Conservation (phyloP, 2,797 vertebrate genomes). For the Spea hammondii region DNA sequence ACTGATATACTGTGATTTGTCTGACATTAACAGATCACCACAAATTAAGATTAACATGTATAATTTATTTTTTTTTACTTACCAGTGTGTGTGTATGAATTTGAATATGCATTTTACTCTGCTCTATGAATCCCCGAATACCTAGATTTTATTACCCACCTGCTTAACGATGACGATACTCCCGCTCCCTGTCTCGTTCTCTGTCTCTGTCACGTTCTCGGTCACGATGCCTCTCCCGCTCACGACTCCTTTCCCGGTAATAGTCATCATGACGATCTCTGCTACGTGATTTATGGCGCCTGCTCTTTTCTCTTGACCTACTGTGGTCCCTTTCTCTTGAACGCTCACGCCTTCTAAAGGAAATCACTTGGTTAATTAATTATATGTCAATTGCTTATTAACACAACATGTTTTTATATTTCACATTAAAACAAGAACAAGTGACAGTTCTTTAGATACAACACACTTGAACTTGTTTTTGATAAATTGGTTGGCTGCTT, state of each 20-base stretch:
- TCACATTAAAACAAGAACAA: slow-evolving; percentile 2
- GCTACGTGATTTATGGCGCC: slow-evolving; percentile 96
- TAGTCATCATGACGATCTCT: slow-evolving; percentile 98
- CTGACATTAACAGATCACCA: too few relatives aligned
- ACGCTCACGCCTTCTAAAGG: slow-evolving; percentile 90
- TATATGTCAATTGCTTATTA: background rate
- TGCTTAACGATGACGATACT: slow-evolving; percentile 92
- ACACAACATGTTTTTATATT: background rate
- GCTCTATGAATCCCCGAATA: slow-evolving; percentile 14
- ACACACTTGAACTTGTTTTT: slow-evolving; percentile 15
- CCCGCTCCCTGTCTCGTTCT: slow-evolving; percentile 90
- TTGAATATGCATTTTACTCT: background rate
- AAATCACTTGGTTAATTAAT: slow-evolving; percentile 74
- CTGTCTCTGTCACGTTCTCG: slow-evolving; percentile 90
- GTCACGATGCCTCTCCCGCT: slow-evolving; percentile 92
- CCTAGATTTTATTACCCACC: slow-evolving; percentile 67
- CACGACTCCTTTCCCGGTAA: slow-evolving; percentile 93
- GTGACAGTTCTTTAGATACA: slow-evolving; percentile 35
- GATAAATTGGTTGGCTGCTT: slow-evolving; percentile 9
- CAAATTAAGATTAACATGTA: too few relatives aligned
- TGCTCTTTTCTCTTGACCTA: slow-evolving; percentile 94
- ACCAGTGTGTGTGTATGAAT: too few relatives aligned
- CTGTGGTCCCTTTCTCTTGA: slow-evolving; percentile 98
- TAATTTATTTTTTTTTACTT: too few relatives aligned
- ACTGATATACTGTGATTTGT: too few relatives aligned